Conservation (phyloP, 2,888 invertebrate genomes). For the Flabesymbios commensalis region DNA sequence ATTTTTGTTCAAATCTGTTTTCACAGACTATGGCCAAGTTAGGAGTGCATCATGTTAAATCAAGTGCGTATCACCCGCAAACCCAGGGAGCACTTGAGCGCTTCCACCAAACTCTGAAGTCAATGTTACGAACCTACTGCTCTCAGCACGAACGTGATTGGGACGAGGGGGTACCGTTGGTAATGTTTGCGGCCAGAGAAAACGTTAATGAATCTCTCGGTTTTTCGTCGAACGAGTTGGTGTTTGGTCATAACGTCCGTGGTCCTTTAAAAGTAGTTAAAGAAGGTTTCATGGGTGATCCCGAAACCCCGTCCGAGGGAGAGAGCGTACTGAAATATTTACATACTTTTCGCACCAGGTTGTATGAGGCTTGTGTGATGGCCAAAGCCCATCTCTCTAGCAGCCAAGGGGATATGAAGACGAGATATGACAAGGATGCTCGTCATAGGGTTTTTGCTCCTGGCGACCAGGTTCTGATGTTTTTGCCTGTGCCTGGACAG, state of each 20-base stretch:
- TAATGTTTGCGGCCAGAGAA: slow-evolving; percentile 23
- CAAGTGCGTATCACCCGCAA: slow-evolving; percentile 17
- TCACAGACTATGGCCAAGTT: slow-evolving; percentile 3
- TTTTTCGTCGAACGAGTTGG: slow-evolving; percentile 34
- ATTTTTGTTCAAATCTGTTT: slow-evolving; percentile 18
- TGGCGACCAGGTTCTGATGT: slow-evolving; percentile 33
- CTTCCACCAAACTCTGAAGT: slow-evolving; percentile 6
- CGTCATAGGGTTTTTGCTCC: slow-evolving; percentile 23
- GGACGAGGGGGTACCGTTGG: slow-evolving; percentile 18
- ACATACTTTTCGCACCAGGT: slow-evolving; percentile 7
- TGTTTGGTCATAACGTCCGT: slow-evolving; percentile 30
- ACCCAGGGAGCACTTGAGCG: slow-evolving; percentile 14
- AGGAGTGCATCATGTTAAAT: slow-evolving; percentile 6
- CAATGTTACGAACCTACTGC: not conserved
- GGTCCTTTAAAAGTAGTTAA: slow-evolving; percentile 20
- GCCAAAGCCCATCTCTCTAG: slow-evolving; percentile 25
- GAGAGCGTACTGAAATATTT: slow-evolving; percentile 13
- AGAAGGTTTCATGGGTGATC: slow-evolving; percentile 9
- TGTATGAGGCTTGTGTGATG: slow-evolving; percentile 16
- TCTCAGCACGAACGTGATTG: not conserved
- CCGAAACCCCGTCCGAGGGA: no score
- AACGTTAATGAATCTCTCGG: slow-evolving; percentile 30
- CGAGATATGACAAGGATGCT: slow-evolving; percentile 24
- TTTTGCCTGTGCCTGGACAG: slow-evolving; percentile 25
- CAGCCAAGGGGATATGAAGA: slow-evolving; percentile 30